phyloP scores from a whole-genome alignment of 2,888 invertebrate genomes.

The Neoaliturus tenellus region DNA sequence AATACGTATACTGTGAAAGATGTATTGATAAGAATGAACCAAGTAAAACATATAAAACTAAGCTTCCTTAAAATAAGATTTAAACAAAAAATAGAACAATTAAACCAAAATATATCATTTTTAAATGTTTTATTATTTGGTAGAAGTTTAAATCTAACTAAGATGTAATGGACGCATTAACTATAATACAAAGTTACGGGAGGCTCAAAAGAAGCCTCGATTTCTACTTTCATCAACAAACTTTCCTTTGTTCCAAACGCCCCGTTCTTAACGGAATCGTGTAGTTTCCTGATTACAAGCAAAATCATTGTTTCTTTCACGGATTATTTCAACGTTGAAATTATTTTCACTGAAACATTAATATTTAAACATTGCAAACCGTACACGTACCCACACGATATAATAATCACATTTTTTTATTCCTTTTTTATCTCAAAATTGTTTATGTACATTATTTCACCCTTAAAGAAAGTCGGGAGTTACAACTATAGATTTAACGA shows the following conservation, averaged over 20 bases:
- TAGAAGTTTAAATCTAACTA: not conserved
- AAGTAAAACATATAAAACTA: too few relatives aligned
- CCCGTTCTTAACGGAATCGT: slow-evolving; percentile 8
- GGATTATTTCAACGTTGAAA: not conserved
- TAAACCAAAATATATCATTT: not conserved
- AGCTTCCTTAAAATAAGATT: not conserved
- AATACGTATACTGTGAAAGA: too few relatives aligned
- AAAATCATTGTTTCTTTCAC: not conserved
- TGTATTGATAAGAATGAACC: too few relatives aligned
- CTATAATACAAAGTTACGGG: slow-evolving; percentile 9
- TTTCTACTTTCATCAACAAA: slow-evolving; percentile 35
- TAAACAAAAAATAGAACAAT: not conserved
- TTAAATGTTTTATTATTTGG: not conserved
- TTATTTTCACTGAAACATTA: too few relatives aligned
- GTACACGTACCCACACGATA: too few relatives aligned
- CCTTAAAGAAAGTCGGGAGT: too few relatives aligned
- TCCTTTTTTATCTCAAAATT: too few relatives aligned
- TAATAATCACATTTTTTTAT: too few relatives aligned
- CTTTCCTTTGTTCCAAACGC: slow-evolving; percentile 12
- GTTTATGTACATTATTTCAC: too few relatives aligned
- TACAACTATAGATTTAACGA: too few relatives aligned
- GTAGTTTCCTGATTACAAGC: slow-evolving; percentile 1
- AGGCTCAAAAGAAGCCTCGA: slow-evolving; percentile 30
- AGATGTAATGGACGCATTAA: slow-evolving; percentile 22
- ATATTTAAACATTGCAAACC: too few relatives aligned